Evolutionary conservation across 2,113 vertebrate species (phyloP), one percentile per base, ranked within the genome.

Genomic region (Ailuropoda melanoleuca): DNA sequence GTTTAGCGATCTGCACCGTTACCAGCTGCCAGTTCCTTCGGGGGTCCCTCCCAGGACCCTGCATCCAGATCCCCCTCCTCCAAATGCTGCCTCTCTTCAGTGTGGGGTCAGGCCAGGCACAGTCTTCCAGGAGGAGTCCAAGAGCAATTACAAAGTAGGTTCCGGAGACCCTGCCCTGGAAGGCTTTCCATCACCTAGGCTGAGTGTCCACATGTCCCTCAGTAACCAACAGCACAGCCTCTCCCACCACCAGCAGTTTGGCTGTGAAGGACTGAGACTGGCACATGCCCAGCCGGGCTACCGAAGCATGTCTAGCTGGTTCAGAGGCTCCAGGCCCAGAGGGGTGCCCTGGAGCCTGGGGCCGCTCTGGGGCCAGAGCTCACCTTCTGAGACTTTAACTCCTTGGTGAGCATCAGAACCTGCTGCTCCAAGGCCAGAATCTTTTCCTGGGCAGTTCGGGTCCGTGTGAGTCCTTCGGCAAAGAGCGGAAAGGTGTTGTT

Each of bases 361-460:
- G 34, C 66, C 31, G 56, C 37, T 53, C 12, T 77, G 13, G 56
- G 24, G 87, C 3, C 24, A 87, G 74, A 18, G 58, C 98, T 98
- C 56, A 99, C 99, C 99, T 99, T 99, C 98, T 99, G 99, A 89
- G 99, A 99, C 95, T 99, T 99, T 90, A 99, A 98, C 97, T 99
- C 99, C 84, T 99, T 98, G 8, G 98, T 98, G 92, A 99, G 98
- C 0, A 97, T 98, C 96, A 99, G 95, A 68, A 99, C 98, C 94
- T 99, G 99, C 70, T 99, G 99, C 92, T 99, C 98, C 34, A 99
- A 98, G 23, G 98, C 98, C 37, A 88, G 96, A 26, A 90, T 96
- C 90, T 98, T 98, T 82, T 99, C 99, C 31, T 97, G 92, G 56
- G 94, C 43, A 15, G 93, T 98, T 50, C 97, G 98, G 60, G 98